A percentile compares a stretch with the other conserved stretches of the same genome.
Evolutionary conservation across 35 echinoderm and acorn worm species (phyloP).

Genomic region (Ophioderma brevispina): DNA sequence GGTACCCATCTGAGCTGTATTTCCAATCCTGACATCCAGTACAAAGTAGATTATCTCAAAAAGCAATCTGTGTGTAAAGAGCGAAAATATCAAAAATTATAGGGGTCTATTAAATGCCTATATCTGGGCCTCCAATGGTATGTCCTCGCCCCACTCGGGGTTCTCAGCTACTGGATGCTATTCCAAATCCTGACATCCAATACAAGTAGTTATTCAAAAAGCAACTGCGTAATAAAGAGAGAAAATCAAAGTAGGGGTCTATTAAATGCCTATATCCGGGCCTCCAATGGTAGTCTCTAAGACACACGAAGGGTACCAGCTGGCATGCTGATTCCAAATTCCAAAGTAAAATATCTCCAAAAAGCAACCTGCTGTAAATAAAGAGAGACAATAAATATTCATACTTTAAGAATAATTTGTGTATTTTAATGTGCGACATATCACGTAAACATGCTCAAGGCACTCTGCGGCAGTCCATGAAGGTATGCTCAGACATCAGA

Average conservation of each 20-base stretch:
- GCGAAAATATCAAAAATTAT: too few species aligned
- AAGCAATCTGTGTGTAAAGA: conserved; percentile 72
- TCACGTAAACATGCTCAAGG: too few species aligned
- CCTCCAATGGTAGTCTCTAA: conserved; percentile 69
- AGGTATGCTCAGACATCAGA: too few species aligned
- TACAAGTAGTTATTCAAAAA: conserved; percentile 59
- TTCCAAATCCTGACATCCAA: conserved; percentile 64
- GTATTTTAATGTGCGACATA: too few species aligned
- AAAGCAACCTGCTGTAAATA: too few species aligned
- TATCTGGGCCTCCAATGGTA: conserved; percentile 76
- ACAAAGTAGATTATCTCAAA: conserved; percentile 66
- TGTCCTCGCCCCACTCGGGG: conserved; percentile 26
- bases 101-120: conserved; percentile 72
- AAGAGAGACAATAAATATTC: too few species aligned
- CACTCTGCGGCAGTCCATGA: too few species aligned
- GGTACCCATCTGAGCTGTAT: conserved; percentile 13
- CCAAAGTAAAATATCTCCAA: too few species aligned
- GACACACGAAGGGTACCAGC: conserved; percentile 6
- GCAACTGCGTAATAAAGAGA: too few species aligned
- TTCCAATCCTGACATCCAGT: conserved; percentile 59
- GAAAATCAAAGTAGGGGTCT: too few species aligned
- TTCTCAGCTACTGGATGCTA: neutral
- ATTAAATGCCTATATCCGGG: conserved; percentile 72
- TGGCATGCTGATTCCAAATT: too few species aligned
- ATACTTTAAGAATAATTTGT: too few species aligned